Evolutionary conservation across 2,888 invertebrate species (phyloP).

Genomic region (Osedax frankpressi): DNA sequence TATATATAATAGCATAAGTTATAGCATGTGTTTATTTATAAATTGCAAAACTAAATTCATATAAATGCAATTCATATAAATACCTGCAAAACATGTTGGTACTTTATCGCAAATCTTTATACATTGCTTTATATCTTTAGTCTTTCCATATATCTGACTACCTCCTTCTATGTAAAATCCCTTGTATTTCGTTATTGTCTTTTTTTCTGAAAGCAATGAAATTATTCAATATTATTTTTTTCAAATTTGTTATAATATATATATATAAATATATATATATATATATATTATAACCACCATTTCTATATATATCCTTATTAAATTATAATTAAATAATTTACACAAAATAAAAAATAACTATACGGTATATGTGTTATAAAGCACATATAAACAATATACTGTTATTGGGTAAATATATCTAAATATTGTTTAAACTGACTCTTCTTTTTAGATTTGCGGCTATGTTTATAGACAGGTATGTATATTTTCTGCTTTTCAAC

Average conservation of each 20-base stretch:
- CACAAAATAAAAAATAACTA: too few relatives aligned
- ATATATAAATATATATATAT: neutral
- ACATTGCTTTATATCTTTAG: conserved; percentile 21
- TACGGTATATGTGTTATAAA: too few relatives aligned
- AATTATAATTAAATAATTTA: too few relatives aligned
- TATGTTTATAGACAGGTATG: conserved; percentile 5
- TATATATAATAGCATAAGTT: neutral
- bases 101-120: conserved; percentile 19
- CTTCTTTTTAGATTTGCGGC: neutral
- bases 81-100: conserved; percentile 3
- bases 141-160: conserved; percentile 24
- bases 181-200: conserved; percentile 19
- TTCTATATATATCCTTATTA: neutral
- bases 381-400: too few relatives aligned
- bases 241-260: neutral
- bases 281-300: too few relatives aligned
- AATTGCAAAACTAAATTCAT: too few relatives aligned
- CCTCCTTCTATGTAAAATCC: conserved; percentile 25
- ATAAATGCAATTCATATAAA: too few relatives aligned
- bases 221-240: neutral
- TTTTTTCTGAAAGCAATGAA: conserved; percentile 5
- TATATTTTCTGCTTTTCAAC: conserved; percentile 1
- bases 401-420: too few relatives aligned
- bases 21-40: too few relatives aligned
- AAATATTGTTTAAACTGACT: neutral